phyloP scores from a whole-genome alignment of 2,113 vertebrate species.

The Irena cyanogastra region DNA sequence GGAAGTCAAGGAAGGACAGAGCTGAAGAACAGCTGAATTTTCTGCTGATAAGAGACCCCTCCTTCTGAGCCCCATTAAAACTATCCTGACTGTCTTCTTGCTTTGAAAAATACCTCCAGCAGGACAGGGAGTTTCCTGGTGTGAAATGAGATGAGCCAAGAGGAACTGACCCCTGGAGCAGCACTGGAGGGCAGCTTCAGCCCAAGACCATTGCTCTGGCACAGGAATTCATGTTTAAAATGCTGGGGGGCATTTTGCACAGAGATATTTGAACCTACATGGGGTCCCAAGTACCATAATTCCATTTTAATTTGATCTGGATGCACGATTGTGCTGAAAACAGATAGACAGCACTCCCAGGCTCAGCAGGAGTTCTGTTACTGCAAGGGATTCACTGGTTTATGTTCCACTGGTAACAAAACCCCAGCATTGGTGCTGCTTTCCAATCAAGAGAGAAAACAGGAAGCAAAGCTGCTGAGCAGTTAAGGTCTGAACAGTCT shows the following conservation, averaged over 20 bases:
- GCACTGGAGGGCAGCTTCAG: neutral
- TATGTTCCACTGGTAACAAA: neutral
- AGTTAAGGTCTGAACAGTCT: neutral
- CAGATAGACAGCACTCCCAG: neutral
- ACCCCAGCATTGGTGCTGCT: neutral
- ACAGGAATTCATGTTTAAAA: neutral
- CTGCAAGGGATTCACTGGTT: neutral
- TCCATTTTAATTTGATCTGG: neutral
- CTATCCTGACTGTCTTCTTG: neutral
- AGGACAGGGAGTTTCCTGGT: neutral
- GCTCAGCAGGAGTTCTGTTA: neutral
- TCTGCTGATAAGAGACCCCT: neutral
- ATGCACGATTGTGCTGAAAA: neutral
- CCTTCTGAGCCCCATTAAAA: neutral
- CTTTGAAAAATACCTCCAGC: neutral
- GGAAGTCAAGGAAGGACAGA: neutral
- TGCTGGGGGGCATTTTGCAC: neutral
- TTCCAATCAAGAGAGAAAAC: neutral
- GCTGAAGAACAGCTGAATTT: neutral
- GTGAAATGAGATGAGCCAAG: neutral
- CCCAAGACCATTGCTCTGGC: neutral
- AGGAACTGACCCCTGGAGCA: neutral
- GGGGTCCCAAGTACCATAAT: neutral
- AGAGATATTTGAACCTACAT: neutral
- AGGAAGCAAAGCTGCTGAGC: neutral